Conservation (phyloP, 2,113 vertebrate genomes). For the Gracilinanus agilis region DNA sequence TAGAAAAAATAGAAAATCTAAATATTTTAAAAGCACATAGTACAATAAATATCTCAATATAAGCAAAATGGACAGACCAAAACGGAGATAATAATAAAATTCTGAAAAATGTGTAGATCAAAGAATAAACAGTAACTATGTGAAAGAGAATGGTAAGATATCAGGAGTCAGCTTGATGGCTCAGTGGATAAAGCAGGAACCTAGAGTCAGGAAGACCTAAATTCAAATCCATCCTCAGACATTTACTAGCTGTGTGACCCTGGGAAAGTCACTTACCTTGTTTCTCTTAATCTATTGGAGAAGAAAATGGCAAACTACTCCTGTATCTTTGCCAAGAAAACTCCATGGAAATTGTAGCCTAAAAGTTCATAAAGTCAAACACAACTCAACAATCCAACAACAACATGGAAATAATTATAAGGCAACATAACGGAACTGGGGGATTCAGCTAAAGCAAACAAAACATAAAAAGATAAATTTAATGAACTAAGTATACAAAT, state of each 20-base stretch:
- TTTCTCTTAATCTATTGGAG: too few species aligned
- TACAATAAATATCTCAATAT: not conserved
- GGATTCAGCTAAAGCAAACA: not conserved
- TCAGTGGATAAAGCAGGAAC: too few species aligned
- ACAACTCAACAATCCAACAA: too few species aligned
- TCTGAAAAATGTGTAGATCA: not conserved
- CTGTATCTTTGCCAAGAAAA: too few species aligned
- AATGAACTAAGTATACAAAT: not conserved
- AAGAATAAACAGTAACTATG: not conserved
- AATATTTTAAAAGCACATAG: not conserved
- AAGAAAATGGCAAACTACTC: too few species aligned
- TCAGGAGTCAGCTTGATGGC: too few species aligned
- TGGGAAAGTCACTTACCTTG: too few species aligned
- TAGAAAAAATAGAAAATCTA: not conserved
- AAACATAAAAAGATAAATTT: not conserved
- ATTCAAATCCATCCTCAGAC: too few species aligned
- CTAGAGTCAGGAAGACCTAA: too few species aligned
- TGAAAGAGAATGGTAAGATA: not conserved
- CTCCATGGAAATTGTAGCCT: too few species aligned
- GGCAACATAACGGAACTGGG: not conserved
- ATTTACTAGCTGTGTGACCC: too few species aligned
- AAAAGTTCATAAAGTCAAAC: too few species aligned
- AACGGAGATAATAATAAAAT: not conserved
- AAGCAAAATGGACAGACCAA: not conserved
- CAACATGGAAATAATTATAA: not conserved